Conservation (phyloP, 2,888 invertebrate genomes). For the Coleophora deauratella region DNA sequence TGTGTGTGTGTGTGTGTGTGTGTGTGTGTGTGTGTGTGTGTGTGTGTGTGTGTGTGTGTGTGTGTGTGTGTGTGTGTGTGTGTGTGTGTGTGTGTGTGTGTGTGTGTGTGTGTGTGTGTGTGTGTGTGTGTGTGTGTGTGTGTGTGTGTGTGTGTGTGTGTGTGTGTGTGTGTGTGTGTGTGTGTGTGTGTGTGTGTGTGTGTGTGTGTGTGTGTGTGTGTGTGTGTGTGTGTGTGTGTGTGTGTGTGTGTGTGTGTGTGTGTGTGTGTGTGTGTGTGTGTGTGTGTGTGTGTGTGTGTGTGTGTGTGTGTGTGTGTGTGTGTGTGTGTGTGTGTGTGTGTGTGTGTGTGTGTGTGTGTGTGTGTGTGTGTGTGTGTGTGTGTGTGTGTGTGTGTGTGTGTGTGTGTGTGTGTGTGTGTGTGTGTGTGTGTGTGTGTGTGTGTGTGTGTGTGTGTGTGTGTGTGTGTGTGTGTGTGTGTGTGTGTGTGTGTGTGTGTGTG, state of each 20-base stretch:
- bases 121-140: slow-evolving; percentile 1
- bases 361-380: slow-evolving; percentile 1
- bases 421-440: slow-evolving; percentile 1
- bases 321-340: slow-evolving; percentile 1
- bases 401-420: slow-evolving; percentile 1
- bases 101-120: slow-evolving; percentile 1
- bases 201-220: slow-evolving; percentile 1
- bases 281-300: slow-evolving; percentile 1
- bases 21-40: slow-evolving; percentile 1
- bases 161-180: slow-evolving; percentile 1
- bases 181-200: slow-evolving; percentile 1
- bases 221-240: slow-evolving; percentile 1
- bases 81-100: slow-evolving; percentile 1
- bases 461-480: slow-evolving; percentile 1
- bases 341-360: slow-evolving; percentile 1
- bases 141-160: slow-evolving; percentile 1
- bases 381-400: slow-evolving; percentile 1
- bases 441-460: slow-evolving; percentile 1
- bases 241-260: slow-evolving; percentile 1
- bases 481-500: slow-evolving; percentile 1
- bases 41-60: slow-evolving; percentile 1
- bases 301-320: slow-evolving; percentile 1
- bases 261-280: slow-evolving; percentile 1
- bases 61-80: slow-evolving; percentile 1
- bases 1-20: slow-evolving; percentile 1